Evolutionary conservation across 2,797 vertebrate species (phyloP).

Genomic region (Arremon aurantiirostris): DNA sequence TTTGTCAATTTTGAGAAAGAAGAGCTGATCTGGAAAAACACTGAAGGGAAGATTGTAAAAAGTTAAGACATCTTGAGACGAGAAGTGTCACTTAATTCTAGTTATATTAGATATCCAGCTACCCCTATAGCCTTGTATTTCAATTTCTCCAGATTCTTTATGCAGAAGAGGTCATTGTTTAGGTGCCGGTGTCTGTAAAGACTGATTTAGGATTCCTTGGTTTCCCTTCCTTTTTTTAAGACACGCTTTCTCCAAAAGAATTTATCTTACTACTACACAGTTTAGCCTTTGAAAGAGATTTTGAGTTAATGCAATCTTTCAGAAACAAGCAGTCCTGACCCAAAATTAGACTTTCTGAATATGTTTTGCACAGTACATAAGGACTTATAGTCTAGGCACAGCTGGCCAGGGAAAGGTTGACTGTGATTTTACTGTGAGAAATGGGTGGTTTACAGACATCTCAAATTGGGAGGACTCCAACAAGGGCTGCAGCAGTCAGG

Average conservation of each 20-base stretch:
- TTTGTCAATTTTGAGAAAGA: neutral
- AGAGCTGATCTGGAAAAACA: neutral
- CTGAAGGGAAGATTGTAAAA: neutral
- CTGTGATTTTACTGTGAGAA: neutral
- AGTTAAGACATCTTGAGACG: neutral
- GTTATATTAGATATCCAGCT: neutral
- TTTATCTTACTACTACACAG: neutral
- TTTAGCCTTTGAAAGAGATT: neutral
- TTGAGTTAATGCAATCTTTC: neutral
- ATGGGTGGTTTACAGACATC: neutral
- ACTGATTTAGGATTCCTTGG: neutral
- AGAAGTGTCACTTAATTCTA: neutral
- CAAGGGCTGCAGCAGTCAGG: neutral
- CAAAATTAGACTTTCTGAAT: neutral
- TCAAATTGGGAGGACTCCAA: neutral
- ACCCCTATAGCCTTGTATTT: neutral
- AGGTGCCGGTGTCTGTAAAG: neutral
- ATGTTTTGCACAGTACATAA: neutral
- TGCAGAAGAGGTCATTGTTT: neutral
- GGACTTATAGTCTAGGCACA: neutral
- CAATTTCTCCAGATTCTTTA: neutral
- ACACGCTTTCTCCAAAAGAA: neutral
- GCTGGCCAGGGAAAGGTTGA: neutral
- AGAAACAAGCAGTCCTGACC: neutral
- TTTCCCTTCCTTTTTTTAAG: neutral